Conservation (phyloP, 2,113 vertebrate species). For the Tupaia chinensis region DNA sequence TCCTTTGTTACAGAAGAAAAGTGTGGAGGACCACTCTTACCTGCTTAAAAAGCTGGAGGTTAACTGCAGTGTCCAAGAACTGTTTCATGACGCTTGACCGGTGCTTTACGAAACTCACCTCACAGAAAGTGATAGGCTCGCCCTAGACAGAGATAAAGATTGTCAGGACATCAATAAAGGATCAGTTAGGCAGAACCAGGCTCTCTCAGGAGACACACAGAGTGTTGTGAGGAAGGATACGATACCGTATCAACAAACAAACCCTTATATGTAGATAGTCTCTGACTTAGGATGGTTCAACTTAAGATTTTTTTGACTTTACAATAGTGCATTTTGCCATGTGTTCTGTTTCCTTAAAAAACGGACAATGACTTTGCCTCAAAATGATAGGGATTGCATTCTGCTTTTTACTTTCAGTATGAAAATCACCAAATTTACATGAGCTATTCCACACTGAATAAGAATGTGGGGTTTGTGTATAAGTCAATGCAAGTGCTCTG, state of each 20-base stretch:
- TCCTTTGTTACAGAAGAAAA: background rate
- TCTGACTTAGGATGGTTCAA: no score
- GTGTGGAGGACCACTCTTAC: conserved; percentile 82
- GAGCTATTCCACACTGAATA: no score
- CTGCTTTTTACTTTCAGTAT: no score
- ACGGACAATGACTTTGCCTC: no score
- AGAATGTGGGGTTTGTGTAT: no score
- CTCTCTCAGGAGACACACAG: background rate
- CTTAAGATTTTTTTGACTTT: no score
- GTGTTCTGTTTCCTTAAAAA: no score
- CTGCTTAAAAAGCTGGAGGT: conserved; percentile 99
- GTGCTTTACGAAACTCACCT: conserved; percentile 95
- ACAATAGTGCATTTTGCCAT: no score
- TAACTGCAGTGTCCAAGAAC: conserved; percentile 96
- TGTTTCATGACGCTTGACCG: conserved; percentile 94
- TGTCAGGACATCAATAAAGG: background rate
- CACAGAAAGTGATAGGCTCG: conserved; percentile 96
- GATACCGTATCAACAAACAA: background rate
- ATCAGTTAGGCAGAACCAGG: background rate
- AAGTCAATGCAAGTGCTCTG: no score
- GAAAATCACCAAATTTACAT: no score
- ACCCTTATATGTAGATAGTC: background rate
- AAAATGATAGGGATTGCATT: no score
- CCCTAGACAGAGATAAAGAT: conserved; percentile 88
- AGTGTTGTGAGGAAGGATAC: background rate